Evolutionary conservation across 2,797 vertebrate species (phyloP).

Genomic region (Cyclura pinguis): DNA sequence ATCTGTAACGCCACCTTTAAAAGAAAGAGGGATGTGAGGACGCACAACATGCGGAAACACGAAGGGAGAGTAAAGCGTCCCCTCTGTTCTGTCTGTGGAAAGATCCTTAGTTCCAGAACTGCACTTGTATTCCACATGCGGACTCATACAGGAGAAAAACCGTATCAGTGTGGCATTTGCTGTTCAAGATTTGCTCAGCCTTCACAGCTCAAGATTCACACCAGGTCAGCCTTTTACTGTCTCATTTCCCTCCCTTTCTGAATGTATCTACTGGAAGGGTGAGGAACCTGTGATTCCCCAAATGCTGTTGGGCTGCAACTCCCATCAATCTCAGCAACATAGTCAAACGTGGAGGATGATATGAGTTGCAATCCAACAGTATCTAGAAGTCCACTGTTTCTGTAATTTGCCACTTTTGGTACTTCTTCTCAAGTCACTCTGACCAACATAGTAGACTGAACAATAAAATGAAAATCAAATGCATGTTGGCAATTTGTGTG

Average conservation of each 20-base stretch:
- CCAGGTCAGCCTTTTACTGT: slow-evolving; percentile 64
- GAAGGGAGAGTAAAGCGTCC: slow-evolving; percentile 74
- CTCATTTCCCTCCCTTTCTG: neutral
- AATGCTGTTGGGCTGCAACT: neutral
- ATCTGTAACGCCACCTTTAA: slow-evolving; percentile 75
- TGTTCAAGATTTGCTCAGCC: slow-evolving; percentile 74
- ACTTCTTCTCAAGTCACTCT: neutral
- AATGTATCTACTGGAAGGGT: neutral
- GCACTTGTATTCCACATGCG: slow-evolving; percentile 75
- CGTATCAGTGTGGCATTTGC: slow-evolving; percentile 71
- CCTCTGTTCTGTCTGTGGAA: slow-evolving; percentile 76
- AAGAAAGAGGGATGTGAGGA: slow-evolving; percentile 74
- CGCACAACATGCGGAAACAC: slow-evolving; percentile 66
- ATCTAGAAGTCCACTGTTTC: neutral
- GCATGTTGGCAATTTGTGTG: neutral
- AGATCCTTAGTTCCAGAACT: slow-evolving; percentile 76
- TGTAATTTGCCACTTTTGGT: neutral
- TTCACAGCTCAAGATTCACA: slow-evolving; percentile 77
- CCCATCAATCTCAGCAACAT: neutral
- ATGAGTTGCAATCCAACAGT: neutral
- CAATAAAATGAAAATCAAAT: neutral
- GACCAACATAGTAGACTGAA: neutral
- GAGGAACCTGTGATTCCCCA: neutral
- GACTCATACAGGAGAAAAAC: slow-evolving; percentile 67
- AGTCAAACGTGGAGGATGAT: neutral